A percentile compares a stretch with the other conserved stretches of the same genome.
Evolutionary conservation across 2,113 vertebrate genomes (phyloP).

Genomic region (Diphyllodes magnificus): DNA sequence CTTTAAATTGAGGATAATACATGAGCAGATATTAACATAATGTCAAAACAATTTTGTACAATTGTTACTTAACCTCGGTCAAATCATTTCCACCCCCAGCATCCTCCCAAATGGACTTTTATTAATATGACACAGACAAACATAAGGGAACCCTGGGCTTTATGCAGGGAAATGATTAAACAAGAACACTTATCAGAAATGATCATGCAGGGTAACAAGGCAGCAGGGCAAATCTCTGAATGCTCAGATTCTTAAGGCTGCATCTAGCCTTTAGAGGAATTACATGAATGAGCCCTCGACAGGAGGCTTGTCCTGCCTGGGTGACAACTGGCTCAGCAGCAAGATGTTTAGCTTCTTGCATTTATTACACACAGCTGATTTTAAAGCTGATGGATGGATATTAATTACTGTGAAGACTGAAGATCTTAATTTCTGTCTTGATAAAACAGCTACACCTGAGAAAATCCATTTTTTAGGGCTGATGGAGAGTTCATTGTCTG

Average conservation of each 20-base stretch:
- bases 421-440: neutral
- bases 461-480: neutral
- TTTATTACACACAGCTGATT: slow-evolving; percentile 13
- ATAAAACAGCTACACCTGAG: neutral
- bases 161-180: neutral
- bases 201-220: slow-evolving; percentile 7
- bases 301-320: slow-evolving; percentile 6
- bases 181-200: neutral
- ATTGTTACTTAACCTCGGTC: slow-evolving; percentile 69
- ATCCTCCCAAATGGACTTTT: slow-evolving; percentile 38
- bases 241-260: neutral
- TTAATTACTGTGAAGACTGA: neutral
- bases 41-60: slow-evolving; percentile 74
- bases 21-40: slow-evolving; percentile 63
- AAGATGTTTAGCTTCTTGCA: neutral
- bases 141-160: neutral
- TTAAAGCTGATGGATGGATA: neutral
- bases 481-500: neutral
- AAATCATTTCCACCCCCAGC: slow-evolving; percentile 34
- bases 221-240: neutral
- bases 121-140: slow-evolving; percentile 48
- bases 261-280: neutral
- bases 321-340: slow-evolving; percentile 4
- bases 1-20: slow-evolving; percentile 71
- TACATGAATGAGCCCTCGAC: neutral